Conservation (phyloP, 2,888 invertebrate species). For the Erpobdella octoculata region DNA sequence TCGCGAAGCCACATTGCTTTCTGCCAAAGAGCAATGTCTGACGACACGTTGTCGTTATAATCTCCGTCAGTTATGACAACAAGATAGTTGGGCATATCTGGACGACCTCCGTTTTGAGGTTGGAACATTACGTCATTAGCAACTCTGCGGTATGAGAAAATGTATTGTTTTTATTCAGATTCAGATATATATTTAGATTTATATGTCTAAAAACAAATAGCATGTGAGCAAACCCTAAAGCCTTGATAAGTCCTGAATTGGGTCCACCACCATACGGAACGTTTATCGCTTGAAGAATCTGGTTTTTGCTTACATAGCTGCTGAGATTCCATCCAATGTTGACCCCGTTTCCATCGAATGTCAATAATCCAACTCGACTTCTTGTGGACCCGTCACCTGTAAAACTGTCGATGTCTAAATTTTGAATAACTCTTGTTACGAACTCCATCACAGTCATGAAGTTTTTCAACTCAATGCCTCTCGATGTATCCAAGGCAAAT, state of each 20-base stretch:
- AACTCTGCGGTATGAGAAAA: background rate
- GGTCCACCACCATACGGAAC: slow-evolving; percentile 39
- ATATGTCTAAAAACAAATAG: background rate
- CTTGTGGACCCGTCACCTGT: background rate
- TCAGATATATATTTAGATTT: too few species aligned
- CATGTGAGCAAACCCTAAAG: slow-evolving; percentile 33
- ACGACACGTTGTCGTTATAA: slow-evolving; percentile 18
- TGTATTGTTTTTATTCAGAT: too few species aligned
- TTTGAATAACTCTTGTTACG: slow-evolving; percentile 41
- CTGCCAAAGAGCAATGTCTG: slow-evolving; percentile 9
- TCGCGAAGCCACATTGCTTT: slow-evolving; percentile 19
- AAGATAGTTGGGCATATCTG: slow-evolving; percentile 28
- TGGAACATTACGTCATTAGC: slow-evolving; percentile 33
- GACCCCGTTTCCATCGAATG: slow-evolving; percentile 22
- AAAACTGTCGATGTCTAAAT: slow-evolving; percentile 35
- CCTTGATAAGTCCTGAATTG: slow-evolving; percentile 43
- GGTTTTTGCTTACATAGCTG: background rate
- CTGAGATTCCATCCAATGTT: slow-evolving; percentile 24
- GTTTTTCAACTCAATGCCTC: slow-evolving; percentile 45
- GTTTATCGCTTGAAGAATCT: slow-evolving; percentile 20
- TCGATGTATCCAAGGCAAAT: slow-evolving; percentile 45
- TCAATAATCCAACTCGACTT: slow-evolving; percentile 28
- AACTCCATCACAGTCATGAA: slow-evolving; percentile 44
- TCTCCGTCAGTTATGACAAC: slow-evolving; percentile 34
- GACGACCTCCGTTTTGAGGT: slow-evolving; percentile 26